Conservation (phyloP, 1,140 invertebrate genomes). For the Platorchestia sp. region DNA sequence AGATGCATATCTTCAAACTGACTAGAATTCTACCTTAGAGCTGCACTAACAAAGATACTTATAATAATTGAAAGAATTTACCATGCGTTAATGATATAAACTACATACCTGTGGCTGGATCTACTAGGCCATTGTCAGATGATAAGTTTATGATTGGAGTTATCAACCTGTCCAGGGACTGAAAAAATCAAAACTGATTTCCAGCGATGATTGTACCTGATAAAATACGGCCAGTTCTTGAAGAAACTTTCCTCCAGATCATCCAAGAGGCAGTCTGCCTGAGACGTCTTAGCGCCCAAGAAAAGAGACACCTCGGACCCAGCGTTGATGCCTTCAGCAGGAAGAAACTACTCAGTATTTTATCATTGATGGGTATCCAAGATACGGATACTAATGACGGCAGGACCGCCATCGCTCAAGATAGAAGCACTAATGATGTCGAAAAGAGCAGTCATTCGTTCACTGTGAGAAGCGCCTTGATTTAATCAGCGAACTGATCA, state of each 20-base stretch:
- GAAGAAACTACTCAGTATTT: constrained; percentile 26
- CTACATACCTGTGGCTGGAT: not conserved
- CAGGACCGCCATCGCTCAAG: constrained; percentile 48
- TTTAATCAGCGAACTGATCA: constrained; percentile 47
- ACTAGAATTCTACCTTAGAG: too few species aligned
- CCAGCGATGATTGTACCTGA: not conserved
- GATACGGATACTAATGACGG: constrained; percentile 40
- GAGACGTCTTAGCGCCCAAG: not conserved
- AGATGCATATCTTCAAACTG: too few species aligned
- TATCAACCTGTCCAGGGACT: not conserved
- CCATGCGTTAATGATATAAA: not conserved
- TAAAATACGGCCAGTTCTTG: not conserved
- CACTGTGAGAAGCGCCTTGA: constrained; percentile 37
- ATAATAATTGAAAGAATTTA: not conserved
- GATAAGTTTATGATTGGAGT: not conserved
- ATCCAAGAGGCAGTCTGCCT: not conserved
- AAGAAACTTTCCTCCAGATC: not conserved
- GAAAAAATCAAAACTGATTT: not conserved
- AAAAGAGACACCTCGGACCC: not conserved
- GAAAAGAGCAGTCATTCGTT: constrained; percentile 46
- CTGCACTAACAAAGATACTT: not conserved
- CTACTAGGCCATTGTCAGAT: not conserved
- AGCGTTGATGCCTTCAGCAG: not conserved
- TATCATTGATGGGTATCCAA: constrained; percentile 46
- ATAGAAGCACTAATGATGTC: constrained; percentile 52